Percentiles rank a stretch among this genome's conserved stretches.
Evolutionary conservation across 1,140 invertebrate genomes (phyloP).

Genomic region (Metaphire vulgaris): DNA sequence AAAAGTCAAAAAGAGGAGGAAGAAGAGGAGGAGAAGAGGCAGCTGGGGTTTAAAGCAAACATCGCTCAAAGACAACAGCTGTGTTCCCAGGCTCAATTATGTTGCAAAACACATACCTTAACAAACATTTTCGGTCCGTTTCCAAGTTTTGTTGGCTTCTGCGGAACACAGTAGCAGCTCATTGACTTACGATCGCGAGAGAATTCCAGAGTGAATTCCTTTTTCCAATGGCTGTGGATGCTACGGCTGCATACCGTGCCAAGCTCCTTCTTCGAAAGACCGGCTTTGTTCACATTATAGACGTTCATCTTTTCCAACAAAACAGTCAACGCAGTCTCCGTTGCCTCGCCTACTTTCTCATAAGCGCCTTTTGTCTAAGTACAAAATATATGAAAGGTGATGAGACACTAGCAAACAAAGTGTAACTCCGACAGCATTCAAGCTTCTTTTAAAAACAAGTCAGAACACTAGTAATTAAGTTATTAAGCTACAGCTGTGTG

Average conservation of each 20-base stretch:
- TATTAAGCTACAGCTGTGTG: too few relatives aligned
- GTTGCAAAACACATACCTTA: too few relatives aligned
- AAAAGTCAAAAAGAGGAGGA: too few relatives aligned
- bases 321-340: constrained; percentile 96
- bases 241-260: constrained; percentile 90
- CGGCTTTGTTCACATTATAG: constrained; percentile 72
- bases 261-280: constrained; percentile 79
- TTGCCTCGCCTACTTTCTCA: constrained; percentile 93
- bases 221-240: constrained; percentile 48
- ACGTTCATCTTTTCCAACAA: constrained; percentile 97
- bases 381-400: too few relatives aligned
- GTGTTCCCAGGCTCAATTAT: too few relatives aligned
- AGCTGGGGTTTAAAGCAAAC: too few relatives aligned
- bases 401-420: too few relatives aligned
- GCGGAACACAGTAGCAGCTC: constrained; percentile 88
- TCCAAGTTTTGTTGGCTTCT: constrained; percentile 63
- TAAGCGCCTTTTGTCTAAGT: constrained; percentile 59
- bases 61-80: too few relatives aligned
- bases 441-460: too few relatives aligned
- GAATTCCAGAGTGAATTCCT: constrained; percentile 97
- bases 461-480: too few relatives aligned
- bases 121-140: constrained; percentile 92
- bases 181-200: constrained; percentile 99
- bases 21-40: too few relatives aligned
- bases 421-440: too few relatives aligned